A percentile compares a stretch with the other conserved stretches of the same genome.
These are phyloP conservation scores for Pelusios castaneus DNA, from an alignment of 2,113 vertebrate species.

Conservation along the genomic window DNA sequence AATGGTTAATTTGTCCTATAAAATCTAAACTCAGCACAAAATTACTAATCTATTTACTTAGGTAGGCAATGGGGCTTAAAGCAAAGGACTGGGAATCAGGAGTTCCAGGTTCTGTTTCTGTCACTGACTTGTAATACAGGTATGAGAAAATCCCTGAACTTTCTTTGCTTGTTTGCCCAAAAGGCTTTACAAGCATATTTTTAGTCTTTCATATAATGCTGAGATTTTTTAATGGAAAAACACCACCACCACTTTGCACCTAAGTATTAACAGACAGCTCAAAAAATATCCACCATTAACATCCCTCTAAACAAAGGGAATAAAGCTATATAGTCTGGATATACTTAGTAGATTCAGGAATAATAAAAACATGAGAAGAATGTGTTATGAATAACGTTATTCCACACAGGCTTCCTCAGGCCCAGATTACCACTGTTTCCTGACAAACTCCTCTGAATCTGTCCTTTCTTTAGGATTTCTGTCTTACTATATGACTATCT, in stretches of 20 bases:
- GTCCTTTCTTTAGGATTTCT: background rate
- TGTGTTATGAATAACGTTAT: background rate
- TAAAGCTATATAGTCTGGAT: background rate
- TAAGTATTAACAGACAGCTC: background rate
- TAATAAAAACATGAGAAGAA: background rate
- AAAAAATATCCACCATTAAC: background rate
- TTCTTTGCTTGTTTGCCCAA: background rate
- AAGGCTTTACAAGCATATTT: background rate
- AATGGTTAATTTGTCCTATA: fast-evolving
- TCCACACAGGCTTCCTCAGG: background rate
- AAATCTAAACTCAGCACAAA: background rate
- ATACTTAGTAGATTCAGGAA: background rate
- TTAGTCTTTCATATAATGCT: background rate
- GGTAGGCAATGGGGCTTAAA: background rate
- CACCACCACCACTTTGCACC: background rate
- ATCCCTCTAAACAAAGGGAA: background rate
- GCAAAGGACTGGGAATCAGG: background rate
- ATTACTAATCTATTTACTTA: background rate
- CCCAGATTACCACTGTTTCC: background rate
- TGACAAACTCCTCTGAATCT: background rate
- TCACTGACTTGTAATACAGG: background rate
- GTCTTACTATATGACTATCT: background rate
- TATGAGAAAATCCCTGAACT: background rate
- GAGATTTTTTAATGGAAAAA: background rate
- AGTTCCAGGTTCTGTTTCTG: background rate